phyloP scores from a whole-genome alignment of 2,797 vertebrate genomes.

The Somateria mollissima region DNA sequence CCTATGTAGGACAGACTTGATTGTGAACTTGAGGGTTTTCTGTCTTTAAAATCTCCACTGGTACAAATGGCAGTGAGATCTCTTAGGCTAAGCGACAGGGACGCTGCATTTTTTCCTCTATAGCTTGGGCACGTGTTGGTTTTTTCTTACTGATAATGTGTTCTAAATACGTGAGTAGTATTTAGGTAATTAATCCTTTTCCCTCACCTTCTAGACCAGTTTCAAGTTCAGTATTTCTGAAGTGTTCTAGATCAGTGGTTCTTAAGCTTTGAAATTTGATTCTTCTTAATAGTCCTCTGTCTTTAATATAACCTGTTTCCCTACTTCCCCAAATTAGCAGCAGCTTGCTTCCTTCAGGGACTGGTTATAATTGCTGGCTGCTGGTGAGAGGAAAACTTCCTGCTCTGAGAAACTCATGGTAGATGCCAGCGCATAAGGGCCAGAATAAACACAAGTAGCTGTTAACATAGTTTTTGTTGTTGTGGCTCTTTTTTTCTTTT shows the following conservation, averaged over 20 bases:
- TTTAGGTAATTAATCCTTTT: not conserved
- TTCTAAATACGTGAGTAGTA: not conserved
- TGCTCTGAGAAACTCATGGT: not conserved
- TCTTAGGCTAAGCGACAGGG: not conserved
- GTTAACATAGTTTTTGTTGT: not conserved
- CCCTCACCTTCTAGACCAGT: not conserved
- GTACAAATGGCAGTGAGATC: not conserved
- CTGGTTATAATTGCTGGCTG: not conserved
- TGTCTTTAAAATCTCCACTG: not conserved
- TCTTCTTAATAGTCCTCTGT: not conserved
- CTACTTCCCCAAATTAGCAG: not conserved
- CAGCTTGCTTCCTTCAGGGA: not conserved
- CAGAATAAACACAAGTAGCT: not conserved
- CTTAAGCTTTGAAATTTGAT: not conserved
- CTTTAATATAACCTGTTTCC: slow-evolving; percentile 2
- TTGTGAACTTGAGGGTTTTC: not conserved
- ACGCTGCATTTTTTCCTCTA: fast-evolving
- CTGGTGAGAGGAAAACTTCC: not conserved
- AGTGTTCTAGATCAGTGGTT: not conserved
- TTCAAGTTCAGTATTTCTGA: not conserved
- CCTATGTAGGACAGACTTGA: not conserved
- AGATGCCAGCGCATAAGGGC: not conserved
- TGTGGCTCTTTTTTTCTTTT: not conserved
- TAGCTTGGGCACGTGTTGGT: not conserved
- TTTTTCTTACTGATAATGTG: not conserved